Percentiles rank a stretch among this genome's conserved stretches.
Evolutionary conservation across 2,888 invertebrate genomes (phyloP).

Genomic region (Latrodectus elegans): DNA sequence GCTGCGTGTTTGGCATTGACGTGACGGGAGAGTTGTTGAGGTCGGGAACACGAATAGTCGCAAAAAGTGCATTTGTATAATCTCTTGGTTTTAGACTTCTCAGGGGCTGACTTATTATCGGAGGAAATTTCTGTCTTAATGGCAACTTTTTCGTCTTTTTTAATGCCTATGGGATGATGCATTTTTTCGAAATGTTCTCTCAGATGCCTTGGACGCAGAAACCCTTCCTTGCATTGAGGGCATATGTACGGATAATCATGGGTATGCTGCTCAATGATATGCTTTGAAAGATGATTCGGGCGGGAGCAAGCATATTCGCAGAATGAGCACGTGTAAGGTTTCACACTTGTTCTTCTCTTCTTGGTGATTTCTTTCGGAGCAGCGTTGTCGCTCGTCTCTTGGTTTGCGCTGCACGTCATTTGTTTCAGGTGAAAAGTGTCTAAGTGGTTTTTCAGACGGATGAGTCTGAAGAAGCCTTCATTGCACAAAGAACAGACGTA

Average conservation of each 20-base stretch:
- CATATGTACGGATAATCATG: not conserved
- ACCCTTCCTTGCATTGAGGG: not conserved
- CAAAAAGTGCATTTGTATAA: no score
- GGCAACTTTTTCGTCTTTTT: not conserved
- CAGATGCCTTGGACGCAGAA: not conserved
- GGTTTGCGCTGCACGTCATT: not conserved
- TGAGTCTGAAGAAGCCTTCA: not conserved
- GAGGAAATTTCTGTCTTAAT: not conserved
- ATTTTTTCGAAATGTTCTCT: not conserved
- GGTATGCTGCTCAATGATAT: conserved; percentile 2
- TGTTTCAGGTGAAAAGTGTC: not conserved
- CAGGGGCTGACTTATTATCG: not conserved
- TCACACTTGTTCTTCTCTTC: not conserved
- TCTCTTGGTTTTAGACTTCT: not conserved
- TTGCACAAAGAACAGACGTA: not conserved
- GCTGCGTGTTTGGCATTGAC: not conserved
- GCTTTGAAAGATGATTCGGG: not conserved
- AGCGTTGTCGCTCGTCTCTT: not conserved
- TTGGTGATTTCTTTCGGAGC: not conserved
- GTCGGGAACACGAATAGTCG: no score
- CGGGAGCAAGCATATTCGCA: not conserved
- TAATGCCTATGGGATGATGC: not conserved
- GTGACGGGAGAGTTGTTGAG: not conserved
- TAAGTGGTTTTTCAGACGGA: not conserved
- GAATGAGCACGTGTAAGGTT: not conserved